These are phyloP conservation scores for Chionodraco myersi DNA, from an alignment of 2,113 vertebrate genomes.

Conservation along the genomic window DNA sequence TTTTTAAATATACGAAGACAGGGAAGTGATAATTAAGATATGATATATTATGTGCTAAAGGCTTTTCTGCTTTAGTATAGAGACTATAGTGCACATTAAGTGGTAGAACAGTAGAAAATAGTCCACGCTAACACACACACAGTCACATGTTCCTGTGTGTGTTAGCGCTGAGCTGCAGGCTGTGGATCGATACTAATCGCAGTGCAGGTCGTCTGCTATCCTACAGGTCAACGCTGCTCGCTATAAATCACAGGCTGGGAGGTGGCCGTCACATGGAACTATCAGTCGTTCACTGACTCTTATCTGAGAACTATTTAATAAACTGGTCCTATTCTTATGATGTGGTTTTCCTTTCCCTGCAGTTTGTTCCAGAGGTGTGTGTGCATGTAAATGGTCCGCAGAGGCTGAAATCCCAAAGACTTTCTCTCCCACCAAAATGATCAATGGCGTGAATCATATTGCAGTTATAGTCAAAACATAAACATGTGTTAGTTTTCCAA, in stretches of 20 bases:
- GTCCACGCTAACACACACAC: neutral
- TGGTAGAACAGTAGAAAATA: neutral
- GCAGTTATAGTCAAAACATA: no score
- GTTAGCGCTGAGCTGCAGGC: conserved; percentile 43
- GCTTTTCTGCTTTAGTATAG: neutral
- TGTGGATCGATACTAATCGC: conserved; percentile 79
- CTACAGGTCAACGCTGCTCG: conserved; percentile 73
- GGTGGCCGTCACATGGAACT: conserved; percentile 62
- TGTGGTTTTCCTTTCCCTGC: no score
- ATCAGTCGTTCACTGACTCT: conserved; percentile 63
- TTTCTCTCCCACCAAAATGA: no score
- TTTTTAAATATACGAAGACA: neutral
- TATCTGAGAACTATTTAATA: conserved; percentile 73
- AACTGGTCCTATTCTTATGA: no score
- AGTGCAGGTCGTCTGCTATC: conserved; percentile 65
- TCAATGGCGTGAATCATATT: no score
- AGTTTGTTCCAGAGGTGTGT: no score
- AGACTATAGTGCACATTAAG: neutral
- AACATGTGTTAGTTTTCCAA: no score
- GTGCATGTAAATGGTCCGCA: no score
- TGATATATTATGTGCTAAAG: neutral
- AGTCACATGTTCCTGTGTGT: conserved; percentile 49
- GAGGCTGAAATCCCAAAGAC: no score
- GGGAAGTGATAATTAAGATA: neutral
- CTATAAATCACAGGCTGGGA: conserved; percentile 78